Evolutionary conservation across 2,797 vertebrate species (phyloP).

Genomic region (Melanotaenia parkinsoni): DNA sequence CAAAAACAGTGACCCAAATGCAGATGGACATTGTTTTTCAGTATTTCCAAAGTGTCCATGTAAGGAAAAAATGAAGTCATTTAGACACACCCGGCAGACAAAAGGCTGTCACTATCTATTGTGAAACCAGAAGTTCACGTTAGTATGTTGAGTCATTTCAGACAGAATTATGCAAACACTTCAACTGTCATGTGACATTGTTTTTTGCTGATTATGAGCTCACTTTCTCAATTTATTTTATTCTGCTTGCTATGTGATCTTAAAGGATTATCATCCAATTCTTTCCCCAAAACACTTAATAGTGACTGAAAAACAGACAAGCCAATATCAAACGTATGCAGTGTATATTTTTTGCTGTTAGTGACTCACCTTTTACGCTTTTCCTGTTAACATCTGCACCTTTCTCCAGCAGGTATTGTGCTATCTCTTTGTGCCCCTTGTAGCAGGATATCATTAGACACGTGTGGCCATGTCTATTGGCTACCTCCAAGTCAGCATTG

Average conservation of each 20-base stretch:
- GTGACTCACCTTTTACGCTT: slow-evolving; percentile 93
- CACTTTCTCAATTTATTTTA: neutral
- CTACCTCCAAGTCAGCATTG: slow-evolving; percentile 96
- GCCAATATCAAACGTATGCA: neutral
- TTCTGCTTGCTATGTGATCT: neutral
- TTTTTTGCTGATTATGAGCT: neutral
- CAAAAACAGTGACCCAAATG: neutral
- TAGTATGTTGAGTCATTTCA: slow-evolving; percentile 54
- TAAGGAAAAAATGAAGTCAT: neutral
- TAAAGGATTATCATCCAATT: neutral
- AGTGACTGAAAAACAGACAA: neutral
- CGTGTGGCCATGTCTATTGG: slow-evolving; percentile 96
- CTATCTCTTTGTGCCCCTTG: slow-evolving; percentile 98
- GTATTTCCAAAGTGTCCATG: slow-evolving; percentile 10
- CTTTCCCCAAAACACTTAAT: neutral
- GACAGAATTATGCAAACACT: slow-evolving; percentile 13
- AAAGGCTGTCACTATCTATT: slow-evolving; percentile 35
- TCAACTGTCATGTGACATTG: neutral
- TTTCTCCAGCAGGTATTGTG: slow-evolving; percentile 95
- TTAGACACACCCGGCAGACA: slow-evolving; percentile 50
- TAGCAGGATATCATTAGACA: slow-evolving; percentile 99
- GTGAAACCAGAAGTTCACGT: slow-evolving; percentile 56
- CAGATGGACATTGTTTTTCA: neutral
- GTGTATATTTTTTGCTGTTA: too few relatives aligned
- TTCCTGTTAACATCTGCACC: slow-evolving; percentile 98